Evolutionary conservation across 1,140 invertebrate genomes (phyloP).

Genomic region (Delia radicum): DNA sequence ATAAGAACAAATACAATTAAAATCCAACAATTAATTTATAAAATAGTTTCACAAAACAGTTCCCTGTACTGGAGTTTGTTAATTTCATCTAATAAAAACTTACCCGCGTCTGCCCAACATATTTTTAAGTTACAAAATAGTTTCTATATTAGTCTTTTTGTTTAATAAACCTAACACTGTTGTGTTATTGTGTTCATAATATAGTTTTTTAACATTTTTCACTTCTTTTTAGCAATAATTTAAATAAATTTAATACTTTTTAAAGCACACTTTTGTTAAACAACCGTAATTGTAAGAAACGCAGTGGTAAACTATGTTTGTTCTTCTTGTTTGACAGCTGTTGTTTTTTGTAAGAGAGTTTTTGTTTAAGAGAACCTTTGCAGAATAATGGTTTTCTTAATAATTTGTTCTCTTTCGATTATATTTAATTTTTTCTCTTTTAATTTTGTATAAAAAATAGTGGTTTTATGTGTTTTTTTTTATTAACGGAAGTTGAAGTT

Average conservation of each 20-base stretch:
- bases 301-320: constrained; percentile 9
- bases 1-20: no score
- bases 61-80: no score
- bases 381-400: not conserved
- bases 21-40: no score
- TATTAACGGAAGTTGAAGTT: not conserved
- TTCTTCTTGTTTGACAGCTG: constrained; percentile 25
- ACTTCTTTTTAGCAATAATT: not conserved
- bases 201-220: not conserved
- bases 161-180: no score
- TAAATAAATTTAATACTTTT: not conserved
- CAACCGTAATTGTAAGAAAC: constrained; percentile 30
- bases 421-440: not conserved
- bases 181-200: not conserved
- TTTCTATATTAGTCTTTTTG: no score
- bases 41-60: no score
- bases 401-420: not conserved
- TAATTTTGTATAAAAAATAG: not conserved
- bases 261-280: constrained; percentile 50
- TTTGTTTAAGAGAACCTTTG: not conserved
- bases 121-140: no score
- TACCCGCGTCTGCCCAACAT: no score
- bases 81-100: no score
- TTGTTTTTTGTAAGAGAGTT: not conserved
- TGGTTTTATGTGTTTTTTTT: not conserved